Evolutionary conservation across 1,140 invertebrate genomes (phyloP).

Genomic region (Oncopodura yosiiana): DNA sequence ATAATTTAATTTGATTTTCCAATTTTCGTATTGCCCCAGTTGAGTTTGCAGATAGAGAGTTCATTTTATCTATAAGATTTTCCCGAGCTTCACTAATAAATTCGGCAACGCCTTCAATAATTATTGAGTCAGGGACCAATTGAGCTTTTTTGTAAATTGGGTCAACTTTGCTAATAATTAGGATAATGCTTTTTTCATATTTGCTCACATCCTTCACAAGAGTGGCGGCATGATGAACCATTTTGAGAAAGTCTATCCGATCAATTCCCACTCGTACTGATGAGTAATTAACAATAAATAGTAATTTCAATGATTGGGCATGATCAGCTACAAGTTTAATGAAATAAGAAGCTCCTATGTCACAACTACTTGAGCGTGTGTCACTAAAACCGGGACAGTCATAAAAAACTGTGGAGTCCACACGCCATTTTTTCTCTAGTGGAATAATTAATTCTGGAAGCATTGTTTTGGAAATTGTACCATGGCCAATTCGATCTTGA

Average conservation of each 20-base stretch:
- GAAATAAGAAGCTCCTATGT: constrained; percentile 30
- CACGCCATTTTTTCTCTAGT: neutral
- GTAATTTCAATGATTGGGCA: constrained; percentile 21
- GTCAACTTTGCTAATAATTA: constrained; percentile 31
- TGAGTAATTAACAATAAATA: constrained; percentile 24
- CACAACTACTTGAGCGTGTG: constrained; percentile 19
- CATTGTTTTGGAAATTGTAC: constrained; percentile 27
- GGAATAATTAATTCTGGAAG: constrained; percentile 24
- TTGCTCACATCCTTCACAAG: constrained; percentile 24
- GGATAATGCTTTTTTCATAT: constrained; percentile 14
- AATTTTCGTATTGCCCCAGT: neutral
- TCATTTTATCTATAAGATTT: neutral
- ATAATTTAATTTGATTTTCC: neutral
- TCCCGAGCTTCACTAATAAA: neutral
- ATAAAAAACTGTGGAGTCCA: constrained; percentile 19
- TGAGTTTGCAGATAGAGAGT: neutral
- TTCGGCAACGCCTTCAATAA: neutral
- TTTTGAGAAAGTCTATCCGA: constrained; percentile 21
- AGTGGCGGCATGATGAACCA: constrained; percentile 12
- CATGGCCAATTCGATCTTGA: constrained; percentile 1
- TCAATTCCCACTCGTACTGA: constrained; percentile 20
- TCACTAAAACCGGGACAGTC: constrained; percentile 35
- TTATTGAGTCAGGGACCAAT: neutral
- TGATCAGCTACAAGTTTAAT: constrained; percentile 25
- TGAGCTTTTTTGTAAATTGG: neutral